phyloP scores from a whole-genome alignment of 2,888 invertebrate species.

The Apocheima hispidaria region DNA sequence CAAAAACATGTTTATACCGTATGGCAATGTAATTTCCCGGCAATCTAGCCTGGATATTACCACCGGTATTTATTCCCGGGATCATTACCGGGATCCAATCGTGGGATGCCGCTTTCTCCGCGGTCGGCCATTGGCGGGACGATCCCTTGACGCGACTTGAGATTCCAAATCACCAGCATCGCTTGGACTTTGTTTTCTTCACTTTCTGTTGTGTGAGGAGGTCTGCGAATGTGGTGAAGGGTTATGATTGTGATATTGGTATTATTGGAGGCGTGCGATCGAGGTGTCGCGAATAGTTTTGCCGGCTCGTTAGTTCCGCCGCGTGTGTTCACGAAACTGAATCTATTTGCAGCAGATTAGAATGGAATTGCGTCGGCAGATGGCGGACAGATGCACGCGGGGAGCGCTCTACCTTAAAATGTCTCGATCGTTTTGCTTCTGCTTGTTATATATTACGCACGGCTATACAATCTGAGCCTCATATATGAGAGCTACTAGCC shows the following conservation, averaged over 20 bases:
- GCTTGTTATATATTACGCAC: neutral
- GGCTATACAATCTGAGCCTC: neutral
- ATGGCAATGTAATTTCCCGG: slow-evolving; percentile 51
- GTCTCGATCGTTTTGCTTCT: neutral
- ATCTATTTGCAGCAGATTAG: slow-evolving; percentile 47
- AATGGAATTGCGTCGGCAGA: slow-evolving; percentile 43
- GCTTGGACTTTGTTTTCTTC: slow-evolving; percentile 39
- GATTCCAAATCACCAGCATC: slow-evolving; percentile 56
- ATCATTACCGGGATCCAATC: slow-evolving; percentile 76
- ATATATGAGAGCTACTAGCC: neutral
- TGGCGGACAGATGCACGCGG: slow-evolving; percentile 9
- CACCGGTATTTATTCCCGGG: slow-evolving; percentile 73
- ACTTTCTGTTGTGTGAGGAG: slow-evolving; percentile 9
- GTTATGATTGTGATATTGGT: slow-evolving; percentile 64
- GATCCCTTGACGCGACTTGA: slow-evolving; percentile 68
- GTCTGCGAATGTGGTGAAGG: slow-evolving; percentile 33
- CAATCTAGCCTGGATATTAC: slow-evolving; percentile 69
- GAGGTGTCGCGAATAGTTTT: slow-evolving; percentile 76
- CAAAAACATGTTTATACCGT: slow-evolving; percentile 49
- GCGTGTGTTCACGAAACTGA: slow-evolving; percentile 34
- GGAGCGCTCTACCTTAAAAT: neutral
- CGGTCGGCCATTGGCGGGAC: slow-evolving; percentile 67
- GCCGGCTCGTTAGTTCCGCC: slow-evolving; percentile 60
- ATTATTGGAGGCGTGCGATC: slow-evolving; percentile 65
- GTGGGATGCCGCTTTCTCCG: slow-evolving; percentile 55